These are phyloP conservation scores for Lanius ludovicianus DNA, from an alignment of 2,113 vertebrate species.

Conservation along the genomic window DNA sequence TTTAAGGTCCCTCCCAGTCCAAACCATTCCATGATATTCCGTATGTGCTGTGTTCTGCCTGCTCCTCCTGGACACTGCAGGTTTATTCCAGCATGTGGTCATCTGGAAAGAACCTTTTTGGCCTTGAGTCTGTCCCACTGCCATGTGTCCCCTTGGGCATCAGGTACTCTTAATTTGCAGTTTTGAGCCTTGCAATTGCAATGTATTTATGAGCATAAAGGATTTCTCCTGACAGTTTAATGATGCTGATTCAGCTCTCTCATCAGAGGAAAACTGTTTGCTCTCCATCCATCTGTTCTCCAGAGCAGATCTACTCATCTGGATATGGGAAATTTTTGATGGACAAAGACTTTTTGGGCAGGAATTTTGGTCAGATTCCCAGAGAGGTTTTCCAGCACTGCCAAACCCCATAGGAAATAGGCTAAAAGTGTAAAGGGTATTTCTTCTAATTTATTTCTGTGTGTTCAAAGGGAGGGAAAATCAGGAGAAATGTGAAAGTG, in stretches of 20 bases:
- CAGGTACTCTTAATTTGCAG: neutral
- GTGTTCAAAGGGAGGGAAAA: neutral
- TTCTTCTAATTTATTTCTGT: neutral
- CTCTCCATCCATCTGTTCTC: neutral
- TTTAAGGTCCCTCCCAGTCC: neutral
- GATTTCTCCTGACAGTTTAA: neutral
- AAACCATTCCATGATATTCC: neutral
- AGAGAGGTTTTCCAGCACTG: neutral
- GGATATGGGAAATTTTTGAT: neutral
- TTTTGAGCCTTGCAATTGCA: neutral
- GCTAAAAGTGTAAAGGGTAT: neutral
- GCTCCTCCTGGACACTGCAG: neutral
- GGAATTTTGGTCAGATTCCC: neutral
- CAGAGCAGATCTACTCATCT: accelerated
- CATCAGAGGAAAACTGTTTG: neutral
- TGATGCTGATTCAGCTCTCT: neutral
- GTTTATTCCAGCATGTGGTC: neutral
- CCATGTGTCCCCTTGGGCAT: accelerated
- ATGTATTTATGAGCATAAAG: accelerated
- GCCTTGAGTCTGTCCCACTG: neutral
- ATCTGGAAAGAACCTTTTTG: neutral
- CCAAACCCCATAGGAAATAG: neutral
- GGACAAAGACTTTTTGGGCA: neutral
- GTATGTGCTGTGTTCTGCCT: accelerated
- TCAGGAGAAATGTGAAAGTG: neutral